phyloP scores from a whole-genome alignment of 2,888 invertebrate species.

The Drosophila infuscata region DNA sequence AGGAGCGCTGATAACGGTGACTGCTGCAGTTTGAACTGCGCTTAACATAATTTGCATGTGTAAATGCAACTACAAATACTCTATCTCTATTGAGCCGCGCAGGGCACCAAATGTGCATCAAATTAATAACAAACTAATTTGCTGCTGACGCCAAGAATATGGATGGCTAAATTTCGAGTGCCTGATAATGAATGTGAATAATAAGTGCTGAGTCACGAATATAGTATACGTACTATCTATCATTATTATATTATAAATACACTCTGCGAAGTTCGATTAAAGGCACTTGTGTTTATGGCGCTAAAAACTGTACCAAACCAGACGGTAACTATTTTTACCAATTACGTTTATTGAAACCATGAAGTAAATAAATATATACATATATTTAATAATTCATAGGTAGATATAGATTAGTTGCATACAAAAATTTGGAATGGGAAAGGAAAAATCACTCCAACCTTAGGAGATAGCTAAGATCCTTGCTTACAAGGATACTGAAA shows the following conservation, averaged over 20 bases:
- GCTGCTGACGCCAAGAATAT: too few relatives aligned
- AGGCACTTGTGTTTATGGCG: not conserved
- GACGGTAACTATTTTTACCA: not conserved
- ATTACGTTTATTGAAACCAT: not conserved
- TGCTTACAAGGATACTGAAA: not conserved
- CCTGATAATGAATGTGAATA: conserved; percentile 11
- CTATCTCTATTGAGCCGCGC: too few relatives aligned
- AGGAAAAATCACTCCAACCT: not conserved
- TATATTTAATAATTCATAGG: not conserved
- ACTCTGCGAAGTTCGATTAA: not conserved
- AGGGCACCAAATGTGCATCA: too few relatives aligned
- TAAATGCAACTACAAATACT: too few relatives aligned
- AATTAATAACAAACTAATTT: too few relatives aligned
- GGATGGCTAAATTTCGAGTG: not conserved
- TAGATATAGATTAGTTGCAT: not conserved
- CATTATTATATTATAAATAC: not conserved
- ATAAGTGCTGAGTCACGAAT: not conserved
- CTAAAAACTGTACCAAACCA: not conserved
- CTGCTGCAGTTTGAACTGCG: too few relatives aligned
- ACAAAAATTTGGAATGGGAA: not conserved
- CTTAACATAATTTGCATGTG: too few relatives aligned
- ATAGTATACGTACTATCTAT: not conserved
- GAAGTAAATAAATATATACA: not conserved
- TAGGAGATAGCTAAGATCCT: not conserved
- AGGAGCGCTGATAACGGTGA: too few relatives aligned